A percentile compares a stretch with the other conserved stretches of the same genome.
These are phyloP conservation scores for Columbina picui DNA, from an alignment of 2,113 vertebrate genomes.

Conservation along the genomic window DNA sequence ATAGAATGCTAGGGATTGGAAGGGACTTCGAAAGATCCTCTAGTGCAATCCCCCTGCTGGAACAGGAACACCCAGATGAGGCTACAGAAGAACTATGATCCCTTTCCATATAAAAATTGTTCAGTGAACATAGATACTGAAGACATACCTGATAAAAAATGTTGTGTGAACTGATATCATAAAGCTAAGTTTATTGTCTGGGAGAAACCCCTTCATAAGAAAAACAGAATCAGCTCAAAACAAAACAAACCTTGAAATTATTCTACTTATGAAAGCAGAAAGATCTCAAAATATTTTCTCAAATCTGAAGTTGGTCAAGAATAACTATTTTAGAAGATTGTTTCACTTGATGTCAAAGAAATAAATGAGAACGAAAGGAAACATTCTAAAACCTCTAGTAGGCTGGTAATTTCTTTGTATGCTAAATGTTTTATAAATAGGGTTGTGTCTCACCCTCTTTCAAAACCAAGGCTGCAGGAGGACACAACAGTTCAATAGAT, in stretches of 20 bases:
- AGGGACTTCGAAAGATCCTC: no score
- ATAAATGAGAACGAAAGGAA: neutral
- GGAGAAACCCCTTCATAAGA: neutral
- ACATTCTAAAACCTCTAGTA: fast-evolving
- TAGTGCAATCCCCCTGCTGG: no score
- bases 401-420: neutral
- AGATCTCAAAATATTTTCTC: neutral
- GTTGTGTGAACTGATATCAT: neutral
- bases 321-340: neutral
- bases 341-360: neutral
- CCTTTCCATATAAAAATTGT: neutral
- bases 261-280: neutral
- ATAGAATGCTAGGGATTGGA: no score
- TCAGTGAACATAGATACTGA: neutral
- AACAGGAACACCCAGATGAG: no score
- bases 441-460: neutral
- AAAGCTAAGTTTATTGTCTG: neutral
- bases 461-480: neutral
- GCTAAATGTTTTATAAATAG: neutral
- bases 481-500: neutral
- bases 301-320: neutral
- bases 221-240: neutral
- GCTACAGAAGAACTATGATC: no score
- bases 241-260: neutral
- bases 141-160: neutral